Evolutionary conservation across 2,797 vertebrate genomes (phyloP).

Genomic region (Rousettus madagascariensis): DNA sequence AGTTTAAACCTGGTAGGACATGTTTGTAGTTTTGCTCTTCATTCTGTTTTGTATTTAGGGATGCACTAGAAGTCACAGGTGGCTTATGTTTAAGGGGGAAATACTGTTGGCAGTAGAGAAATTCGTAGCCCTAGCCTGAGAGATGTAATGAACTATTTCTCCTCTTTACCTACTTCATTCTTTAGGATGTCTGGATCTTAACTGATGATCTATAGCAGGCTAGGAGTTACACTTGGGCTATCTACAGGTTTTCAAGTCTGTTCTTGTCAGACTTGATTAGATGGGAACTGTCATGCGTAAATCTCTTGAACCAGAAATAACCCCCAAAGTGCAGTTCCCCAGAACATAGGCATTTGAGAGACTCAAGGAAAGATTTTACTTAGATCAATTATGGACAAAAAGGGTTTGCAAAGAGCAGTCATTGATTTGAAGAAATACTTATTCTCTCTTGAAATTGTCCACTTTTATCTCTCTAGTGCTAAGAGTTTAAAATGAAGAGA

Average conservation of each 20-base stretch:
- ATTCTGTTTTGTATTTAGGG: neutral
- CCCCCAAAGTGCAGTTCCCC: neutral
- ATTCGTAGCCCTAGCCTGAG: neutral
- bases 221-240: neutral
- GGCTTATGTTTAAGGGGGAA: neutral
- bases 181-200: neutral
- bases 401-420: neutral
- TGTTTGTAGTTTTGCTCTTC: neutral
- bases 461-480: neutral
- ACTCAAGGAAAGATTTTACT: neutral
- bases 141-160: neutral
- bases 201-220: neutral
- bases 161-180: neutral
- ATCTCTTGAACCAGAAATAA: neutral
- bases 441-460: neutral
- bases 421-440: neutral
- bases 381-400: neutral
- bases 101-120: neutral
- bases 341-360: neutral
- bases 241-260: neutral
- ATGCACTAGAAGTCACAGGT: neutral
- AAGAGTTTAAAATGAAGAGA: constrained; percentile 10
- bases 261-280: neutral
- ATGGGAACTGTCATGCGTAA: neutral
- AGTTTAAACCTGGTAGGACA: neutral